Evolutionary conservation across 2,797 vertebrate genomes (phyloP).

Genomic region (Pristis pectinata): DNA sequence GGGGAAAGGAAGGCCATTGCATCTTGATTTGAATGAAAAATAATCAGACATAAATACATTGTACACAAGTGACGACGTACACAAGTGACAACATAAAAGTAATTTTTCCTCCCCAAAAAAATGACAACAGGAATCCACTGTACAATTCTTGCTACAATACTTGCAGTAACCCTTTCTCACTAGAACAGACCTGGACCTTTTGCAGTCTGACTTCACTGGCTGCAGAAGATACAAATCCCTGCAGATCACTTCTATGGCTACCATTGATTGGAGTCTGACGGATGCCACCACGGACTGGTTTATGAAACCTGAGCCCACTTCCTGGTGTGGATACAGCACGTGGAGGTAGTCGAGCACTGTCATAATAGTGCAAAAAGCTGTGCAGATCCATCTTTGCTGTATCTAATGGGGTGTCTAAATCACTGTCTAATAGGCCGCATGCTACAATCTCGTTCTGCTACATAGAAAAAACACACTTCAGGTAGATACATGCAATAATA

Average conservation of each 20-base stretch:
- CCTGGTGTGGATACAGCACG: conserved; percentile 45
- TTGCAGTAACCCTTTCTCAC: conserved; percentile 24
- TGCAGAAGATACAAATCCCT: conserved; percentile 45
- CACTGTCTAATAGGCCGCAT: conserved; percentile 46
- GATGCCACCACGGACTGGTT: conserved; percentile 44
- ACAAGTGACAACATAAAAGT: background rate
- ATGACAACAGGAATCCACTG: conserved; percentile 34
- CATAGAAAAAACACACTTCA: conserved; percentile 44
- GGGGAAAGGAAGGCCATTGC: background rate
- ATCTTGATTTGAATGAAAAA: conserved; percentile 9
- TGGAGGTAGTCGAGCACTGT: conserved; percentile 47
- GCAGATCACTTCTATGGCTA: conserved; percentile 48
- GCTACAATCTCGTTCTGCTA: conserved; percentile 45
- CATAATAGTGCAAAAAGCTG: conserved; percentile 44
- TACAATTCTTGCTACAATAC: conserved; percentile 28
- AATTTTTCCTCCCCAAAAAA: background rate
- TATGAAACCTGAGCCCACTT: conserved; percentile 39
- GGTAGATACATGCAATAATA: conserved; percentile 11
- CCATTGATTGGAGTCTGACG: conserved; percentile 46
- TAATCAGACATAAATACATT: conserved; percentile 34
- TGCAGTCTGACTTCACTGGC: conserved; percentile 52
- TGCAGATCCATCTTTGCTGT: conserved; percentile 45
- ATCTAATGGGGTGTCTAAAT: conserved; percentile 46
- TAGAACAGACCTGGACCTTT: conserved; percentile 53
- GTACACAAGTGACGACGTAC: background rate